Conservation (phyloP, 2,888 invertebrate species). For the Troides helena region DNA sequence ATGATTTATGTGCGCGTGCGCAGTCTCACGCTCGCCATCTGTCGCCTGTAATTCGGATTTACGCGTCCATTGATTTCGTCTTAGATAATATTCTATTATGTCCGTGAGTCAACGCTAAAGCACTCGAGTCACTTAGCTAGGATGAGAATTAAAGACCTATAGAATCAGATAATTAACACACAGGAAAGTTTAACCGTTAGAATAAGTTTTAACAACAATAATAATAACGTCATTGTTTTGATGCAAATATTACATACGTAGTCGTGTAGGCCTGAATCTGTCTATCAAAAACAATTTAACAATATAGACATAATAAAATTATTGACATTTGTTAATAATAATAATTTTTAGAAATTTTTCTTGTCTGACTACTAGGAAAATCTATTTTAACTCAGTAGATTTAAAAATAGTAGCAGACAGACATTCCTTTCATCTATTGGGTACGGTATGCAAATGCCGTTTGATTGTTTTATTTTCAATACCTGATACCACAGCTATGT, state of each 20-base stretch:
- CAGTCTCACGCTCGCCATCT: constrained; percentile 43
- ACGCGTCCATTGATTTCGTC: constrained; percentile 45
- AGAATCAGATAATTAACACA: not conserved
- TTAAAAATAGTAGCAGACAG: not conserved
- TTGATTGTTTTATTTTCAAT: constrained; percentile 16
- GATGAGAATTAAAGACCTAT: not conserved
- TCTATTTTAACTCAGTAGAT: not conserved
- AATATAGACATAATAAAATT: not conserved
- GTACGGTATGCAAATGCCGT: constrained; percentile 13
- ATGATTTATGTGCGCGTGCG: constrained; percentile 62
- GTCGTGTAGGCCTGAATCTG: no score
- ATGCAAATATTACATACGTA: no score
- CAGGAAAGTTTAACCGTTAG: no score
- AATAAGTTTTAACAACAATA: no score
- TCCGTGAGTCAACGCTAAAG: constrained; percentile 42
- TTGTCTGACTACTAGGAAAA: not conserved
- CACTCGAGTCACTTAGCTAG: not conserved
- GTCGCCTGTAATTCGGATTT: constrained; percentile 65
- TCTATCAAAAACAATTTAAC: not conserved
- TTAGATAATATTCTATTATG: constrained; percentile 64
- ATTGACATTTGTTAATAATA: not conserved
- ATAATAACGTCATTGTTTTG: no score
- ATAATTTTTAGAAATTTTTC: not conserved
- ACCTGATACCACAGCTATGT: not conserved
- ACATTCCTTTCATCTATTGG: not conserved